Evolutionary conservation across 2,113 vertebrate species (phyloP).

Genomic region (Agelaius phoeniceus): DNA sequence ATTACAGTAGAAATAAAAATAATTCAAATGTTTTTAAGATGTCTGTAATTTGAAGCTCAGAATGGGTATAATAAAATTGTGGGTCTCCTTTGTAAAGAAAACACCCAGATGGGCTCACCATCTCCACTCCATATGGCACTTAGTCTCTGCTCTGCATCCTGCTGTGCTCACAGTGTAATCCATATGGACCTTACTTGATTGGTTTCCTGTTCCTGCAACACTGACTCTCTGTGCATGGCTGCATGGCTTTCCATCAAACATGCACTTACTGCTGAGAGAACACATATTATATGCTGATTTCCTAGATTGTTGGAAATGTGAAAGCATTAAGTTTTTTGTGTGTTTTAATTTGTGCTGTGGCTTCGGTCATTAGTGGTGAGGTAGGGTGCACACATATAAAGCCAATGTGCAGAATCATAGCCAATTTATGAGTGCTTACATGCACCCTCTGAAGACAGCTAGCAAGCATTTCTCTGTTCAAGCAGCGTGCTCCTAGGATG

Average conservation of each 20-base stretch:
- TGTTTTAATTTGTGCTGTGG: neutral
- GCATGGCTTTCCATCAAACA: neutral
- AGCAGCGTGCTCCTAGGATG: neutral
- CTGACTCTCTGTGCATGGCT: neutral
- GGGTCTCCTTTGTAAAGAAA: neutral
- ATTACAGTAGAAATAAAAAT: constrained; percentile 7
- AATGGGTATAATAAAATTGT: neutral
- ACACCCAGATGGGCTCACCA: neutral
- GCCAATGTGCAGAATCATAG: neutral
- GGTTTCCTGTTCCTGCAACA: neutral
- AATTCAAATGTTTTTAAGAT: neutral
- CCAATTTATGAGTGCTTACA: neutral
- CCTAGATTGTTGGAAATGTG: neutral
- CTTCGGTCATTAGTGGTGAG: neutral
- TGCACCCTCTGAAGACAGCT: neutral
- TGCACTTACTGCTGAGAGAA: neutral
- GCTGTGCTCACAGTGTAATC: neutral
- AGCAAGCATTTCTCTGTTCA: neutral
- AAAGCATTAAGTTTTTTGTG: neutral
- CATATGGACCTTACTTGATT: constrained; percentile 39
- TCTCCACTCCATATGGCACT: constrained; percentile 12
- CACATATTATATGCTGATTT: neutral
- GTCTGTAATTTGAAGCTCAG: neutral
- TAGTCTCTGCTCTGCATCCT: neutral
- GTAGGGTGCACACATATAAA: neutral